Evolutionary conservation across 2,797 vertebrate species (phyloP), one percentile per base, ranked within the genome.

Genomic region (Etheostoma perlongum): DNA sequence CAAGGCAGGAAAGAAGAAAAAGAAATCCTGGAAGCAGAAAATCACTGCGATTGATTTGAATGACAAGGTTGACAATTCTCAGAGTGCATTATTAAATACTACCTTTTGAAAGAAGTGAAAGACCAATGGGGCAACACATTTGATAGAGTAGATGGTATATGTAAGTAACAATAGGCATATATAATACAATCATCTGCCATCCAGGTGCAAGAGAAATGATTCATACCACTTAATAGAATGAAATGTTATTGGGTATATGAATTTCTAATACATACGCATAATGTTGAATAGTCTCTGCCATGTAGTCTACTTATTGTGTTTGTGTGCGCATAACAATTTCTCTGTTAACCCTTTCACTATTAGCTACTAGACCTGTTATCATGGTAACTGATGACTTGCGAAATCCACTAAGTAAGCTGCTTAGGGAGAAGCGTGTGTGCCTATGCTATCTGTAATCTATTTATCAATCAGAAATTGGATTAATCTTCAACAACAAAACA

Each of bases 1-100:
- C 70, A 84, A 76, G 84, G 74, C 44, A 78, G 54, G 5, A 19
- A 52, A 57, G 66, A 49, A 59, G 55, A 57, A 21, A 61, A 65
- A 30, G 52, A 40, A 54, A 65, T 15, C 53, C 71, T 15, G 21
- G 61, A 42, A 76, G 72, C 57, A 71, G 54, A 78, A 81, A 89
- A 84, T 90, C 85, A 72, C 80, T 44, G 64, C 15, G 47, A 81
- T 81, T 87, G 85, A 86, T 88, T 84, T 92, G 90, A 93, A 85
- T 90, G 91, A 92, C 93, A 93, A 91, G 92, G 91, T 80, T 91
- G 89, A 86, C 86, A 91, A 92, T 91, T 91, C 91, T 91, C 89
- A 27, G 59, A 81, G 79, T 88, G 85, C 83, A 86, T 91, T 86
- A 88, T 93, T 90, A 88, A 88, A 85, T 79, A 81, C 81, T 82